Evolutionary conservation across 2,797 vertebrate species (phyloP).

Genomic region (Gymnopithys bicolor): DNA sequence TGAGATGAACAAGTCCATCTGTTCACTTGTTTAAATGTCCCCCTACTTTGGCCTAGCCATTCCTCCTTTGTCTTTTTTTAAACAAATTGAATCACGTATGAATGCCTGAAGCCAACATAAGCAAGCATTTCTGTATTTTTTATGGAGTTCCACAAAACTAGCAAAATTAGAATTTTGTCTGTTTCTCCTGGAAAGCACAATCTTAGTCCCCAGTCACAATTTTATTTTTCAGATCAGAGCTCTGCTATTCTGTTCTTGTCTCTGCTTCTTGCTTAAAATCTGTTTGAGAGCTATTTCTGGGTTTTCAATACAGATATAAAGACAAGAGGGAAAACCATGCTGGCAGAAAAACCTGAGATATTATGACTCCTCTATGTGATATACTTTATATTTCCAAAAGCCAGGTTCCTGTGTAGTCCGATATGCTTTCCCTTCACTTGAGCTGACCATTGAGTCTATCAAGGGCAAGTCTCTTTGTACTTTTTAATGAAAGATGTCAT

Average conservation of each 20-base stretch:
- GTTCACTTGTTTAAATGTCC: neutral
- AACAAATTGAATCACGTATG: rapidly evolving
- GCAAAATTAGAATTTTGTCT: neutral
- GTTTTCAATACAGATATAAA: neutral
- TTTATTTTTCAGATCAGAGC: neutral
- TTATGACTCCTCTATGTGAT: neutral
- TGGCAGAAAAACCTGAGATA: neutral
- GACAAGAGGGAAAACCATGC: neutral
- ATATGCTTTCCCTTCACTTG: neutral
- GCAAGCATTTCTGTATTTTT: neutral
- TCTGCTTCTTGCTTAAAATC: neutral
- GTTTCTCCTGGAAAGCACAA: neutral
- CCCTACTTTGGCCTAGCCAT: neutral
- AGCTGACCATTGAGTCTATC: neutral
- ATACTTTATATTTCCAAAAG: neutral
- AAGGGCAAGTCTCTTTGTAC: neutral
- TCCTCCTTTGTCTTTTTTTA: neutral
- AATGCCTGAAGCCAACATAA: neutral
- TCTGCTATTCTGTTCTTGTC: neutral
- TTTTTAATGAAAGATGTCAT: neutral
- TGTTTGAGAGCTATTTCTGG: neutral
- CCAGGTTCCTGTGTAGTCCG: rapidly evolving
- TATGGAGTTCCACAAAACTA: neutral
- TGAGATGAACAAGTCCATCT: neutral
- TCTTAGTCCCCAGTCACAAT: neutral